Base-by-base conservation (phyloP, 2,888 invertebrate species). In the Lasioglossum lativentre region DNA sequence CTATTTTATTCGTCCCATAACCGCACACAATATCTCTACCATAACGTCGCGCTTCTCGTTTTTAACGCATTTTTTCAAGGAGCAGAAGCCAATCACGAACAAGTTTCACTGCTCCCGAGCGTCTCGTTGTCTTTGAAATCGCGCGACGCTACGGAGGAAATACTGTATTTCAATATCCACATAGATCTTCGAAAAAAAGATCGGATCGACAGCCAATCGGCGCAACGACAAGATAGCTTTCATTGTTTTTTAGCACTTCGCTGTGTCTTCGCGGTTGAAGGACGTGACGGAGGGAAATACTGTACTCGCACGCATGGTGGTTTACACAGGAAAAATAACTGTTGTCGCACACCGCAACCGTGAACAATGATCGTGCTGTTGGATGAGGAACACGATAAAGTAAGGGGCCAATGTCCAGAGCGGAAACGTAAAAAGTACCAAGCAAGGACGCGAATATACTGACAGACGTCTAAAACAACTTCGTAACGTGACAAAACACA, bases 271-370 rank as follows among this genome's bases (percentile, higher is more conserved):
- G n/a, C 59, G 2, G 59, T 14, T 16, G 6, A 16, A 30, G 63
- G 30, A 63, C 63, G 63, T 30, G 16, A 30, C 6, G 30, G 30
- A 16, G 1, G 30, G 30, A 30, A 63, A 19, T 19, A 30, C 63
- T 63, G 63, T 30, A 73, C 63, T 80, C 76, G 79, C 75, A 59
- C 87, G 88, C 38, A 83, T 83, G 34, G 45, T 56, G 71, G 79
- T 76, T 82, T 86, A 83, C 59, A 85, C 82, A 72, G 68, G 40
- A 77, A 56, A 79, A 71, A 27, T 85, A 88, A 82, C 76, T 71
- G 45, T 52, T 47, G 56, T 85, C 74, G 80, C 90, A 85, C 81
- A 75, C 71, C 86, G 85, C 80, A 86, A 78, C 72, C 73, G 40
- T n/a, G 5, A 23, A 71, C 72, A 59, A 84, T 40, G 34, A 76